Conservation (phyloP, 2,113 vertebrate genomes). For the Peromyscus polionotus region DNA sequence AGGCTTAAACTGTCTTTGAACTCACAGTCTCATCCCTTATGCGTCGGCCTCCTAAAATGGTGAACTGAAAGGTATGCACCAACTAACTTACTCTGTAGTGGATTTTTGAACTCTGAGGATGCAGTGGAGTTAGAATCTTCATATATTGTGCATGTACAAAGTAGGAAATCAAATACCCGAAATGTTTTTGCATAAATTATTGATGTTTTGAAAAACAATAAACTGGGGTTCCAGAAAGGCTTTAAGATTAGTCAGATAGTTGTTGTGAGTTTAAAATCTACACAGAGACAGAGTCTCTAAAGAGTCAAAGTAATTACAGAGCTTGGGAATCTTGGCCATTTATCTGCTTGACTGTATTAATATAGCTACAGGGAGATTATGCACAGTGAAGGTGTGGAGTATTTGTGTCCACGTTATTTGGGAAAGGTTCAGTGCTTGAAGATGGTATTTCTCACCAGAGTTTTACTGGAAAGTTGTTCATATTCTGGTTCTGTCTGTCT, state of each 20-base stretch:
- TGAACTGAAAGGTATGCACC: neutral
- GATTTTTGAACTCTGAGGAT: neutral
- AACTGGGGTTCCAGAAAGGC: neutral
- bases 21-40: neutral
- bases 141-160: neutral
- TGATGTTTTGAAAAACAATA: neutral
- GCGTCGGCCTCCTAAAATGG: neutral
- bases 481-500: neutral
- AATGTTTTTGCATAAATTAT: neutral
- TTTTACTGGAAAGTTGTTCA: neutral
- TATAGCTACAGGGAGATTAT: neutral
- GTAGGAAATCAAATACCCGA: neutral
- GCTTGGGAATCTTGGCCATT: neutral
- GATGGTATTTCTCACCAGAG: neutral
- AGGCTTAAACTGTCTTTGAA: neutral
- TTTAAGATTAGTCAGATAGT: neutral
- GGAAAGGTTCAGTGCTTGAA: neutral
- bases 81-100: neutral
- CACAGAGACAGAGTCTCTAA: neutral
- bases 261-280: neutral
- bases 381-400: neutral
- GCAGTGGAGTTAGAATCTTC: neutral
- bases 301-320: neutral
- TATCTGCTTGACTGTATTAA: neutral
- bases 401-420: neutral